These are phyloP conservation scores for Phalacrocorax carbo DNA, from an alignment of 2,113 vertebrate genomes.

Conservation along the genomic window DNA sequence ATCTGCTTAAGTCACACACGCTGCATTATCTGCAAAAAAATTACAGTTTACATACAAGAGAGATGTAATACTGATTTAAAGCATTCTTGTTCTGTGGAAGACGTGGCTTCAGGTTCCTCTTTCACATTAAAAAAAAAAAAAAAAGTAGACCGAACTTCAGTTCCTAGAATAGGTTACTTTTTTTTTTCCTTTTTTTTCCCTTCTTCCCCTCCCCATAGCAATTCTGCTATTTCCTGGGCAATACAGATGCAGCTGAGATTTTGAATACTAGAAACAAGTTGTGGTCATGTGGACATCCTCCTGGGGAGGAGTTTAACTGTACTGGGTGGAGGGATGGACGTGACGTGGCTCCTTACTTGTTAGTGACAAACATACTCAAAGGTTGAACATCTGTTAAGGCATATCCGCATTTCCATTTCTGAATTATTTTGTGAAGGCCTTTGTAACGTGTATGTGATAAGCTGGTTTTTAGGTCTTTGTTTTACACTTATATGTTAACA, in stretches of 20 bases:
- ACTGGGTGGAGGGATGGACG: neutral
- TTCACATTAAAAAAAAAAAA: neutral
- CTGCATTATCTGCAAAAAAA: neutral
- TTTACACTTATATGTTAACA: neutral
- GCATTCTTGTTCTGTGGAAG: neutral
- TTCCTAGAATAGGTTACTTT: neutral
- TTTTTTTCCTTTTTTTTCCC: neutral
- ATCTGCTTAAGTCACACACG: neutral
- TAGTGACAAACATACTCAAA: neutral
- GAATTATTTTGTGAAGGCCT: neutral
- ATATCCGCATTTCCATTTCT: neutral
- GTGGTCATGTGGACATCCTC: neutral
- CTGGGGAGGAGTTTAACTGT: neutral
- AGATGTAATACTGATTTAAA: neutral
- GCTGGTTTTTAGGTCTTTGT: neutral
- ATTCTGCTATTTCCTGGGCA: neutral
- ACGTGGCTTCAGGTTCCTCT: neutral
- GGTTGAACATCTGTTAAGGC: neutral
- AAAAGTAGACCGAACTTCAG: neutral
- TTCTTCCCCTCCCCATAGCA: neutral
- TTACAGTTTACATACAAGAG: accelerated
- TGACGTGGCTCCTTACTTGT: neutral
- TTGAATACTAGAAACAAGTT: neutral
- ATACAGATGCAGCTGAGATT: neutral
- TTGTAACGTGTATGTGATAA: neutral